These are phyloP conservation scores for Eriocheir sinensis DNA, from an alignment of 1,140 invertebrate species.

Conservation along the genomic window DNA sequence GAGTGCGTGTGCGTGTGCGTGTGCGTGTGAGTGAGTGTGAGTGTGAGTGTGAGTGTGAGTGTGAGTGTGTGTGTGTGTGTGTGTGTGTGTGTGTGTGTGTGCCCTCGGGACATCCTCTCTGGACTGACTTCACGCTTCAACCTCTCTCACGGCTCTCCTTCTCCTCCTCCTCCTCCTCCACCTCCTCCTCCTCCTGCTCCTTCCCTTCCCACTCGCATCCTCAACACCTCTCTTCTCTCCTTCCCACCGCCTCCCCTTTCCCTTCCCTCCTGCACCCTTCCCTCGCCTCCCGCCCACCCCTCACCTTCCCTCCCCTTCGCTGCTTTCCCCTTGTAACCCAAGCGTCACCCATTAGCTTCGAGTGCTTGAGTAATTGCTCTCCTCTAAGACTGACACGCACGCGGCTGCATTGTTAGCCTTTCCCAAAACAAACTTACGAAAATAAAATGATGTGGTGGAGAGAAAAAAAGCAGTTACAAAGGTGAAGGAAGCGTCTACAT, in stretches of 20 bases:
- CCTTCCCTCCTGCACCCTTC: neutral
- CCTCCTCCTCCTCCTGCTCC: too few relatives aligned
- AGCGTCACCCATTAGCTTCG: neutral
- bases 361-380: conserved; percentile 3
- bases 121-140: neutral
- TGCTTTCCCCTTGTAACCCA: neutral
- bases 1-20: neutral
- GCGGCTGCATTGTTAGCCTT: neutral
- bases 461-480: too few relatives aligned
- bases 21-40: neutral
- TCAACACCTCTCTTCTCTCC: too few relatives aligned
- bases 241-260: too few relatives aligned
- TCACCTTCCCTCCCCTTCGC: too few relatives aligned
- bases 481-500: too few relatives aligned
- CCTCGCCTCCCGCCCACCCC: neutral
- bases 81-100: too few relatives aligned
- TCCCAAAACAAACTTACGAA: neutral
- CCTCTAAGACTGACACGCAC: neutral
- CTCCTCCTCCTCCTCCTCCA: neutral
- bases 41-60: neutral
- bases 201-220: too few relatives aligned
- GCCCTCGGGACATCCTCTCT: neutral
- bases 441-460: neutral
- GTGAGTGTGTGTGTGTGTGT: neutral
- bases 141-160: neutral